Conservation (phyloP, 2,888 invertebrate species). For the Anagyrus pseudococci region DNA sequence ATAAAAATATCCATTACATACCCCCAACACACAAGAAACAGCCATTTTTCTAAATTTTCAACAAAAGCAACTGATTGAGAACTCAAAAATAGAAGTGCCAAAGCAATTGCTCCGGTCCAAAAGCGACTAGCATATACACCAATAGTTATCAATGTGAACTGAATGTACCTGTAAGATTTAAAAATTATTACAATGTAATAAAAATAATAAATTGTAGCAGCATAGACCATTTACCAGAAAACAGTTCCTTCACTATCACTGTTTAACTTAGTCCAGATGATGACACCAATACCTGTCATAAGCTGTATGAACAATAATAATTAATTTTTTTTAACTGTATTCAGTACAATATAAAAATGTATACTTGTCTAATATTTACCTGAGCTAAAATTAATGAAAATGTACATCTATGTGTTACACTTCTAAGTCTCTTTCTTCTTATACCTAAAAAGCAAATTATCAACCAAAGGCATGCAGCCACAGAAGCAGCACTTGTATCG, state of each 20-base stretch:
- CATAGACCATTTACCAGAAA: constrained; percentile 51
- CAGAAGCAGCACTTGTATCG: constrained; percentile 82
- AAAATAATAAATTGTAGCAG: background rate
- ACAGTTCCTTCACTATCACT: constrained; percentile 42
- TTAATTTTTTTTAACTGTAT: constrained; percentile 7
- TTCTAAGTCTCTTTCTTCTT: constrained; percentile 76
- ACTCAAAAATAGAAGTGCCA: constrained; percentile 81
- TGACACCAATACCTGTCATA: constrained; percentile 51
- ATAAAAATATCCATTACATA: constrained; percentile 59
- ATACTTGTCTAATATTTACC: constrained; percentile 70
- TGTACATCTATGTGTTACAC: constrained; percentile 84
- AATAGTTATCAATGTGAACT: constrained; percentile 78
- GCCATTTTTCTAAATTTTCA: constrained; percentile 75
- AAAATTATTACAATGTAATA: constrained; percentile 6
- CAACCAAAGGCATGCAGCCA: constrained; percentile 81
- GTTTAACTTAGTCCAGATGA: constrained; percentile 56
- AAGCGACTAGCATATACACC: constrained; percentile 83
- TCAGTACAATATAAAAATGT: background rate
- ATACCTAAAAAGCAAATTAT: constrained; percentile 70
- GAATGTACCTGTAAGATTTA: constrained; percentile 68
- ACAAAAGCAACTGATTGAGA: constrained; percentile 85
- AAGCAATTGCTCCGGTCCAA: constrained; percentile 85
- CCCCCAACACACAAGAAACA: constrained; percentile 70
- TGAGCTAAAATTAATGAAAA: constrained; percentile 80
- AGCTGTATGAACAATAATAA: constrained; percentile 42